Percentiles rank a stretch among this genome's conserved stretches.
These are phyloP conservation scores for Rhynchonycteris naso DNA, from an alignment of 2,797 vertebrate species.

Conservation along the genomic window DNA sequence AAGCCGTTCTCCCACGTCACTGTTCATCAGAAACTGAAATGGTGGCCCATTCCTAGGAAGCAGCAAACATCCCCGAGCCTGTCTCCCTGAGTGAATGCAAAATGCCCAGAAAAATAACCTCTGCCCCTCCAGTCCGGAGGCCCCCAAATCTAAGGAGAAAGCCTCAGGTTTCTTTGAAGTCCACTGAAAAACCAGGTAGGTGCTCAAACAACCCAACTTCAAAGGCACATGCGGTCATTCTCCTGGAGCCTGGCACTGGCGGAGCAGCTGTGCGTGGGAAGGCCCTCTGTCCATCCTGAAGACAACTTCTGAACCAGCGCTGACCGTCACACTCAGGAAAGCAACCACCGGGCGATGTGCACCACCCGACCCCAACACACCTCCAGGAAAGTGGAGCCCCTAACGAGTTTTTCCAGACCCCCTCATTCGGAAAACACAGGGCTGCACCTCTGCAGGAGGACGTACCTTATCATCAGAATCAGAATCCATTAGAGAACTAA, in stretches of 20 bases:
- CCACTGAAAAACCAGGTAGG: background rate
- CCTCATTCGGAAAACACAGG: background rate
- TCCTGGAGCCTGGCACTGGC: background rate
- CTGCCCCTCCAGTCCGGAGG: background rate
- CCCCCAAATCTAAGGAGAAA: background rate
- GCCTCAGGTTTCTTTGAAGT: background rate
- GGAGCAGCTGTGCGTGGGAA: fast-evolving
- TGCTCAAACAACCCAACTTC: background rate
- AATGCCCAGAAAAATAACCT: background rate
- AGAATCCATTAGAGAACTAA: background rate
- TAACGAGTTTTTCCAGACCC: fast-evolving
- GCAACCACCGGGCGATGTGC: fast-evolving
- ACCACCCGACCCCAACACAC: fast-evolving
- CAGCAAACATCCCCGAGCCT: background rate
- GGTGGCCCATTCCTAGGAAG: fast-evolving
- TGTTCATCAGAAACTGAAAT: background rate
- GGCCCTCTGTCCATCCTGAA: no score
- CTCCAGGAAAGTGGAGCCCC: fast-evolving
- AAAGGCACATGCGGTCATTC: background rate
- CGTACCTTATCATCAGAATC: fast-evolving
- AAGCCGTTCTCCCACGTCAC: fast-evolving
- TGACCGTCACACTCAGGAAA: background rate
- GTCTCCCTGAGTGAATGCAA: background rate
- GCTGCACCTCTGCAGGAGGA: background rate
- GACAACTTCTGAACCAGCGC: background rate